These are phyloP conservation scores for Drosophila repleta DNA, from an alignment of 1,140 invertebrate genomes.

Conservation along the genomic window DNA sequence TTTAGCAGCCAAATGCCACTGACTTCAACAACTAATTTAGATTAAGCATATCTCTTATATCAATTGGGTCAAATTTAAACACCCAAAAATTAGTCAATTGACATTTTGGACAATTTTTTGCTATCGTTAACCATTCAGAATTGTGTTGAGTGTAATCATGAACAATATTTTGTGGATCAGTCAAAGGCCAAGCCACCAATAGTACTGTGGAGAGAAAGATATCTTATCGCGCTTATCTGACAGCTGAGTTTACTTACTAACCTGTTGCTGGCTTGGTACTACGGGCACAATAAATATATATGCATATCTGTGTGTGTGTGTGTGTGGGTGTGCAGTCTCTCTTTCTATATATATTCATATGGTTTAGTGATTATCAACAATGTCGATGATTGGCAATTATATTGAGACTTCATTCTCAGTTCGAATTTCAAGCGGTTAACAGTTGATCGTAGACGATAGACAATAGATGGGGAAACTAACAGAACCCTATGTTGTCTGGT, in stretches of 20 bases:
- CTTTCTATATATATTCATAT: not conserved
- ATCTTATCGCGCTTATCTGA: constrained; percentile 45
- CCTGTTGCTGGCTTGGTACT: constrained; percentile 12
- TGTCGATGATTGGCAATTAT: constrained; percentile 35
- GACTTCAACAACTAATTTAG: too few relatives aligned
- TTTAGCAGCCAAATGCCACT: too few relatives aligned
- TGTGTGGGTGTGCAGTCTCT: not conserved
- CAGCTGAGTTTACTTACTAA: constrained; percentile 18
- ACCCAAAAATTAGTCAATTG: too few relatives aligned
- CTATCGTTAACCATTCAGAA: not conserved
- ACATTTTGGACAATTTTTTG: too few relatives aligned
- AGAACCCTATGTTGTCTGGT: constrained; percentile 40
- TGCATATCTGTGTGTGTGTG: not conserved
- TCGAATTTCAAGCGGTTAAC: constrained; percentile 14
- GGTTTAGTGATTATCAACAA: constrained; percentile 34
- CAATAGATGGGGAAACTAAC: constrained; percentile 17
- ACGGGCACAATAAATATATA: constrained; percentile 2
- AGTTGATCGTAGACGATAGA: constrained; percentile 7
- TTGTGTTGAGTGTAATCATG: not conserved
- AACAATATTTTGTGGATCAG: not conserved
- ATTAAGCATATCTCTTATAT: too few relatives aligned
- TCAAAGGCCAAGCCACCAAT: not conserved
- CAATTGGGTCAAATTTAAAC: too few relatives aligned
- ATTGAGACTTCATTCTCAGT: constrained; percentile 31
- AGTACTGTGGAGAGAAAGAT: not conserved